phyloP scores from a whole-genome alignment of 2,113 vertebrate genomes.

The Scomber japonicus region DNA sequence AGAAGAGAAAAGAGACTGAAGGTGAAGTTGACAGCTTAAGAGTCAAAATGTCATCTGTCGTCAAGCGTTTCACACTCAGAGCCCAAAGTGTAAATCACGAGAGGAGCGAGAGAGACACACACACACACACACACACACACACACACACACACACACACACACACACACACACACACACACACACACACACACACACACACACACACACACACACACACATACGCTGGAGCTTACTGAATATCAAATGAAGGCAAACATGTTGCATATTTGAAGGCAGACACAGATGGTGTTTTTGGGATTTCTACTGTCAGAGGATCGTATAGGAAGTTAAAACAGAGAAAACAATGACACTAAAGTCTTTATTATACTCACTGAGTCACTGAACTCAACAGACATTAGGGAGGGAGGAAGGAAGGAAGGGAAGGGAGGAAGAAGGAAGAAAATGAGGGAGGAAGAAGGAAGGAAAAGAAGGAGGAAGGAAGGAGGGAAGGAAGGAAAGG shows the following conservation, averaged over 20 bases:
- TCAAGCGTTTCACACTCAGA: slow-evolving; percentile 1
- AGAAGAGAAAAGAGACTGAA: not conserved
- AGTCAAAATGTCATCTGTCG: slow-evolving; percentile 42
- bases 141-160: no score
- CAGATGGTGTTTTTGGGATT: slow-evolving; percentile 8
- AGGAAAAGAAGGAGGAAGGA: no score
- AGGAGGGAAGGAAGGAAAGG: no score
- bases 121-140: no score
- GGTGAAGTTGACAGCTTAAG: slow-evolving; percentile 32
- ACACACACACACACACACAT: not conserved
- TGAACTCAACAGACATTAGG: no score
- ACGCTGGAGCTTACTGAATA: slow-evolving; percentile 2
- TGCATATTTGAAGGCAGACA: slow-evolving; percentile 28
- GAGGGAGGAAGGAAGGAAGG: no score
- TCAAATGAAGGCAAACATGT: slow-evolving; percentile 37
- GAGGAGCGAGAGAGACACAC: slow-evolving; percentile 13
- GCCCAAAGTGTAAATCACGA: slow-evolving; percentile 7
- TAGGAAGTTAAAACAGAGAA: no score
- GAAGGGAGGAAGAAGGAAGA: no score
- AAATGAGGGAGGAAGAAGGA: no score
- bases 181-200: no score
- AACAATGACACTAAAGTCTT: no score
- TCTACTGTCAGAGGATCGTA: not conserved
- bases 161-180: not conserved
- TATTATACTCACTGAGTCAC: no score